Evolutionary conservation across 2,888 invertebrate genomes (phyloP).

Genomic region (Rhorus exstirpatorius): DNA sequence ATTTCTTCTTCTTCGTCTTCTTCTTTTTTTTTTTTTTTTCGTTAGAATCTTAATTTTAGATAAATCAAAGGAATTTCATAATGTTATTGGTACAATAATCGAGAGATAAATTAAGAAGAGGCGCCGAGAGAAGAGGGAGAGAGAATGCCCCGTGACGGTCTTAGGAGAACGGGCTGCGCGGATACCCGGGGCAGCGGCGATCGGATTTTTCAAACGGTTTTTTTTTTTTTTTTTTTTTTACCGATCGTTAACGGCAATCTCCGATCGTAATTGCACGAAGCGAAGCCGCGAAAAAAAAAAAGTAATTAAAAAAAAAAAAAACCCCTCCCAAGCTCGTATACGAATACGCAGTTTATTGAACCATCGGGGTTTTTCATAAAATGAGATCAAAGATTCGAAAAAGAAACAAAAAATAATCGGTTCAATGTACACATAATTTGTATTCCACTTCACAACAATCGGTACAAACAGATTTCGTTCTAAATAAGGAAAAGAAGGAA

Average conservation of each 20-base stretch:
- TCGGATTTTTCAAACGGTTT: neutral
- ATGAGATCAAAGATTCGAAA: conserved; percentile 72
- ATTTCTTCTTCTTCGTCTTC: neutral
- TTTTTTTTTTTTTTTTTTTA: too few species aligned
- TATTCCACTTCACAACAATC: conserved; percentile 71
- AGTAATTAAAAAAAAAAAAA: conserved; percentile 32
- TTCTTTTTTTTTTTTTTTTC: conserved; percentile 37
- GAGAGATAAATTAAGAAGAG: conserved; percentile 26
- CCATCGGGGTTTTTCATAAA: conserved; percentile 71
- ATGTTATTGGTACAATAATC: conserved; percentile 35
- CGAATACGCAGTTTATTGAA: conserved; percentile 75
- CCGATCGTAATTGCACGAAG: neutral
- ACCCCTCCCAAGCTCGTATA: conserved; percentile 68
- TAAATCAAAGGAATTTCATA: neutral
- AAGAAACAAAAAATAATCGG: conserved; percentile 51
- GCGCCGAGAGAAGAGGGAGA: neutral
- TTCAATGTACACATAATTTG: conserved; percentile 69
- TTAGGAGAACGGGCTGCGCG: neutral
- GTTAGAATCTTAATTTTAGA: conserved; percentile 31
- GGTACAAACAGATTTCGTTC: conserved; percentile 67
- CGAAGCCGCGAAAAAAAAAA: conserved; percentile 10
- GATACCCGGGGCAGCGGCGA: neutral
- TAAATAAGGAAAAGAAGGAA: conserved; percentile 50
- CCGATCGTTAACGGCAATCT: neutral
- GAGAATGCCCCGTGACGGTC: too few species aligned